phyloP scores from a whole-genome alignment of 2,888 invertebrate genomes.

The Sinohyriopsis cumingii region DNA sequence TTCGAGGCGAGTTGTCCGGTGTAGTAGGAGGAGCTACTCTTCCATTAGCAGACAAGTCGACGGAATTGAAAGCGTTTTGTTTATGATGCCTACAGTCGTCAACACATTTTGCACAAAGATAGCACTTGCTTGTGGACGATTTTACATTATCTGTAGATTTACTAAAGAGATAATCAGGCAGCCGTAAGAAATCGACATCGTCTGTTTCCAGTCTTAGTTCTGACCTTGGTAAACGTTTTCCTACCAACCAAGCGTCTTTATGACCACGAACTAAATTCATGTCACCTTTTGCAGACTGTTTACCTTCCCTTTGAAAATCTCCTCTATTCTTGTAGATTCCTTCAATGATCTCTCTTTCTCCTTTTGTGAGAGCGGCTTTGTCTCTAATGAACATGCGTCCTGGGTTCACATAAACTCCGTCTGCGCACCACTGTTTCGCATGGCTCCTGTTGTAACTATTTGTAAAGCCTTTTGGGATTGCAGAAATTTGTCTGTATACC shows the following conservation, averaged over 20 bases:
- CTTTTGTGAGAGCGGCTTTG: constrained; percentile 60
- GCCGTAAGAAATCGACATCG: constrained; percentile 29
- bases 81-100: constrained; percentile 14
- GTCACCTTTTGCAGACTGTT: constrained; percentile 19
- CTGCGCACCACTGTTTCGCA: constrained; percentile 31
- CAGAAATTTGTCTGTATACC: constrained; percentile 55
- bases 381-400: constrained; percentile 59
- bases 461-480: constrained; percentile 17
- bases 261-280: constrained; percentile 46
- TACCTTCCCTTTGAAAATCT: constrained; percentile 34
- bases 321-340: constrained; percentile 61
- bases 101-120: constrained; percentile 28
- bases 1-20: constrained; percentile 17
- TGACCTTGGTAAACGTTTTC: constrained; percentile 35
- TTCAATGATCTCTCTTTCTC: constrained; percentile 61
- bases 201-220: constrained; percentile 14
- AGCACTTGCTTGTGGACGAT: constrained; percentile 7
- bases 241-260: constrained; percentile 58
- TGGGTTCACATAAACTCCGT: constrained; percentile 40
- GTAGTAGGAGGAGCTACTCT: constrained; percentile 31
- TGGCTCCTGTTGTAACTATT: constrained; percentile 21
- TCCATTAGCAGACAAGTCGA: constrained; percentile 11
- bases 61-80: not conserved
- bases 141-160: constrained; percentile 9
- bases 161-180: constrained; percentile 41